Evolutionary conservation across 2,888 invertebrate species (phyloP).

Genomic region (Sesia apiformis): DNA sequence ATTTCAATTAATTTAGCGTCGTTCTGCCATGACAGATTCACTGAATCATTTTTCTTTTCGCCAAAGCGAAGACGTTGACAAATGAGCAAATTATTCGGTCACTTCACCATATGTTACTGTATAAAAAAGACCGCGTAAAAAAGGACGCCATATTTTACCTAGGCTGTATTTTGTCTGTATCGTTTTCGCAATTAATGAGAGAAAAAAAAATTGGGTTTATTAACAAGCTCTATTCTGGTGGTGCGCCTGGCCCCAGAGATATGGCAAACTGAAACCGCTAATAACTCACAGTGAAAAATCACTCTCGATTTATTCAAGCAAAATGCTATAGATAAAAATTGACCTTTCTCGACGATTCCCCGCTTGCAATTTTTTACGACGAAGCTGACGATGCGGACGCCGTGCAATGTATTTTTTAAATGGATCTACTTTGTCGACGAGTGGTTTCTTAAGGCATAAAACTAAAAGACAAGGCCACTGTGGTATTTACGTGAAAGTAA

Average conservation of each 20-base stretch:
- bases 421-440: background rate
- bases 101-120: constrained; percentile 27
- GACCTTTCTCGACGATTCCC: constrained; percentile 30
- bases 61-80: constrained; percentile 61
- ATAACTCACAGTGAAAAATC: constrained; percentile 57
- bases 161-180: background rate
- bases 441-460: too few species aligned
- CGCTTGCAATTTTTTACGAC: constrained; percentile 2
- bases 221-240: constrained; percentile 28
- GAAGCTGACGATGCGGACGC: constrained; percentile 7
- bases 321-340: constrained; percentile 54
- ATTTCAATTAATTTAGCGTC: constrained; percentile 67
- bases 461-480: too few species aligned
- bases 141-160: constrained; percentile 4
- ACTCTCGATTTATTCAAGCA: constrained; percentile 52
- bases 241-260: constrained; percentile 28
- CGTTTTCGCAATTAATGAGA: constrained; percentile 17
- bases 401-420: constrained; percentile 2
- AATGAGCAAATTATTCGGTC: constrained; percentile 64
- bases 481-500: too few species aligned
- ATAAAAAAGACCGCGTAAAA: constrained; percentile 7
- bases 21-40: constrained; percentile 58
- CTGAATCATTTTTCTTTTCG: constrained; percentile 65
- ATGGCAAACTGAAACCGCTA: constrained; percentile 41
- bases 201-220: constrained; percentile 38